Evolutionary conservation across 2,113 vertebrate genomes (phyloP), one percentile per base, ranked within the genome.

Genomic region (Datnioides undecimradiatus): DNA sequence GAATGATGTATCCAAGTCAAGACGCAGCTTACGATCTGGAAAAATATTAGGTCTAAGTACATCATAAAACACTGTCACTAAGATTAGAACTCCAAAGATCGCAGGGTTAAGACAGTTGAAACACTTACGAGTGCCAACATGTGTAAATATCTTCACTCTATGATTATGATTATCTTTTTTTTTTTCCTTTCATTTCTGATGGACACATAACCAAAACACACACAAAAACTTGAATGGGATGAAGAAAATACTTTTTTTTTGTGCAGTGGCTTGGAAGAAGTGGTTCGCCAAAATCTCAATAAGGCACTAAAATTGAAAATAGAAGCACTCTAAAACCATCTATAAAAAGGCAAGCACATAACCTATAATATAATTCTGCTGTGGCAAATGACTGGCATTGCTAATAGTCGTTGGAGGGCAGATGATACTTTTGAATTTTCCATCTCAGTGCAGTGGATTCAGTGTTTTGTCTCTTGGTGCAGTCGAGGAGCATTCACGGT

Each of bases 291-390:
- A 71, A 88, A 75, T 85, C 45, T 80, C 74, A 80, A 69, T 88
- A 92, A 92, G 93, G 93, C 92, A 93, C 90, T 87, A 89, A 83
- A 76, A 84, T 78, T 6, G 1, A 77, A 82, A 77, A 81, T 0
- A 54, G 55, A 85, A 83, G 60, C 40, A 41, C 65, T 74, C 45
- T 79, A 72, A 75, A 83, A 55, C 51, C 31, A 63, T 79, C 36
- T 49, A 74, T 55, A 76, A 78, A 82, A 83, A 85, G 60, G 64
- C 70, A 76, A 93, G 65, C 48, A 65, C 36, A 71, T 55, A 16
- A 84, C 36, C 49, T 69, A 65, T 49, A 33, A 59, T 59, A 64
- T 82, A 67, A 65, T 77, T 58, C 21, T 58, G 76, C 60, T 66
- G 67, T 3, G 59, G 19, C 64, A 40, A 75, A 63, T 66, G 64